Evolutionary conservation across 2,113 vertebrate species (phyloP).

Genomic region (Talpa occidentalis): DNA sequence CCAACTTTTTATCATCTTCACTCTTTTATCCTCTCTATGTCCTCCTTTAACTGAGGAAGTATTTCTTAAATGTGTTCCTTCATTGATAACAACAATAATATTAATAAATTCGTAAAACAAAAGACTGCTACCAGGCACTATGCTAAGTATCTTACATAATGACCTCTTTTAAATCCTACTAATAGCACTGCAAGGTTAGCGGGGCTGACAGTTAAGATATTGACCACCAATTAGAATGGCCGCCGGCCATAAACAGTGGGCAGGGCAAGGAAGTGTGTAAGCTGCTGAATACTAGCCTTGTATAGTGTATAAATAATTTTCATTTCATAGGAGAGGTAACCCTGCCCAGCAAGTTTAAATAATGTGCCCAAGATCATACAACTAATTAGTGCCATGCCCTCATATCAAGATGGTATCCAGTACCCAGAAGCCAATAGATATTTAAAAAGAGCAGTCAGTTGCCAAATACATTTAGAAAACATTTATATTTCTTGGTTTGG

Average conservation of each 20-base stretch:
- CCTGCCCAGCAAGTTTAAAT: background rate
- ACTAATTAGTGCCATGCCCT: background rate
- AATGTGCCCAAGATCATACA: background rate
- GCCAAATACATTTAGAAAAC: background rate
- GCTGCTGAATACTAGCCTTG: background rate
- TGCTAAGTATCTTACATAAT: background rate
- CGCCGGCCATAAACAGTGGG: background rate
- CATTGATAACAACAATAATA: too few relatives aligned
- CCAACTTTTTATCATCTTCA: background rate
- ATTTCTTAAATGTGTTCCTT: background rate
- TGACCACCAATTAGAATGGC: background rate
- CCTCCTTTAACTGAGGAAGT: background rate
- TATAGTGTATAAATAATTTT: background rate
- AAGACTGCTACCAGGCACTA: background rate
- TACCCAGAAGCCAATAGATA: background rate
- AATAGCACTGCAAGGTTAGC: accelerated
- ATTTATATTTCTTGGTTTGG: background rate
- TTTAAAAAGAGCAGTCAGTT: background rate
- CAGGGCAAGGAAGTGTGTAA: too few relatives aligned
- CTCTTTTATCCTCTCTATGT: background rate
- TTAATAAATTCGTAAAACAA: background rate
- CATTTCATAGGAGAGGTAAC: background rate
- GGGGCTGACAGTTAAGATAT: background rate
- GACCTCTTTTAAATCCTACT: background rate
- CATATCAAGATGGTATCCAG: background rate